Percentiles rank a stretch among this genome's conserved stretches.
Evolutionary conservation across 1,140 invertebrate species (phyloP).

Genomic region (Drosophila kurseongensis): DNA sequence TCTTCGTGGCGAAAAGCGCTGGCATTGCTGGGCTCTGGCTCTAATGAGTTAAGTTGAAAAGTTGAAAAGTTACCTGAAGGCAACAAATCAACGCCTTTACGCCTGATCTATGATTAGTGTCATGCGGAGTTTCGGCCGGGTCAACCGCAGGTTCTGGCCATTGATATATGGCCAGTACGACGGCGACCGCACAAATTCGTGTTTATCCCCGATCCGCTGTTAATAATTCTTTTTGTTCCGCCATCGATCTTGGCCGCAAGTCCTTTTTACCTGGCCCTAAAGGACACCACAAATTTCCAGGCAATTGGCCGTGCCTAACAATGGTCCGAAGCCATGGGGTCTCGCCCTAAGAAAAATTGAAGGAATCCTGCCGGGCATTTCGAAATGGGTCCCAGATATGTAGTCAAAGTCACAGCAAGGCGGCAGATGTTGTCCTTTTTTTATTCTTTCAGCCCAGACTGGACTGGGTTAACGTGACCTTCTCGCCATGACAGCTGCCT

Average conservation of each 20-base stretch:
- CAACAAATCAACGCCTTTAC: constrained; percentile 76
- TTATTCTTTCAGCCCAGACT: background rate
- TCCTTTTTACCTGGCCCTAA: constrained; percentile 32
- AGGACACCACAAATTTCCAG: constrained; percentile 72
- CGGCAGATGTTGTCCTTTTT: constrained; percentile 58
- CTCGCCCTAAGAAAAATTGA: constrained; percentile 22
- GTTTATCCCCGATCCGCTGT: constrained; percentile 33
- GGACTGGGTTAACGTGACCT: constrained; percentile 49
- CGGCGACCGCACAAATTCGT: constrained; percentile 71
- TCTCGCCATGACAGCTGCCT: constrained; percentile 69
- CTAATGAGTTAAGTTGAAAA: constrained; percentile 75
- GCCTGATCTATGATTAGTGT: constrained; percentile 80
- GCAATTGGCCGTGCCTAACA: constrained; percentile 79
- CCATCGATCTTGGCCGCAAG: constrained; percentile 25
- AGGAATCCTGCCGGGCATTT: constrained; percentile 55
- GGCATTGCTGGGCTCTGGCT: constrained; percentile 17
- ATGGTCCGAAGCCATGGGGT: constrained; percentile 35
- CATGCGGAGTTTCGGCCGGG: constrained; percentile 44
- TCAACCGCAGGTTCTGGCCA: constrained; percentile 49
- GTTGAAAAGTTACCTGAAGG: constrained; percentile 44
- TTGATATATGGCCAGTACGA: constrained; percentile 61
- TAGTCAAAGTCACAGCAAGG: constrained; percentile 48
- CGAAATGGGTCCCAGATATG: constrained; percentile 47
- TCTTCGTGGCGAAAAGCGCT: constrained; percentile 37
- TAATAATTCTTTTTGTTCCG: constrained; percentile 46